Base-by-base conservation (phyloP, 2,113 vertebrate species). In the Poicephalus gulielmi region DNA sequence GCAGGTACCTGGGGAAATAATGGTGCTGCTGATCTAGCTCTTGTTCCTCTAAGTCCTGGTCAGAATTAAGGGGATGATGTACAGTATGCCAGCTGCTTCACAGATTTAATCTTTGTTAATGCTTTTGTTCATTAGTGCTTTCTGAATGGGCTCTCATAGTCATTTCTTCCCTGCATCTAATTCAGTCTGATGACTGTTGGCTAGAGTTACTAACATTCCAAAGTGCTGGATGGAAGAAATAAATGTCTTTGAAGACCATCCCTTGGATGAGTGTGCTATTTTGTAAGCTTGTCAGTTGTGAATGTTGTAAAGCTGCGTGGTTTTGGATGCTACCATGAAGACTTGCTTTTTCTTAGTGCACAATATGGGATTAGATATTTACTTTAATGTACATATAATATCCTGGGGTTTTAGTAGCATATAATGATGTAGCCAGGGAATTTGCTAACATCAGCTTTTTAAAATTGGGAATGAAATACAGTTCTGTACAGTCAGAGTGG, bases 401-500 rank as follows among this genome's bases (percentile, higher is more conserved):
- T 12, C 24, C 19, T 37, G 62, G 1, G 7, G 90, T 83, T 70
- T 7, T 3, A 13, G 2, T 62, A 70, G 43, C 74, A 33, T 33
- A 75, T 89, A 28, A 25, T 64, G 73, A 11, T 6, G 10, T 79
- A 83, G 43, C 17, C 41, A 81, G 41, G 8, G 46, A 55, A 20
- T 93, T 86, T 76, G 55, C 75, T 79, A 84, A 49, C 18, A 44
- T 57, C 83, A 77, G 50, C 77, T 78, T 68, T 94, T 62, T 55
- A 47, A 83, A 91, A 33, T 0, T 27, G 39, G 68, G 37, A 73
- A n/a, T 83, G 37, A 89, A 94, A 59, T 47, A 27, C n/a, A 88
- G 73, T 64, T 86, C 23, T 37, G 16, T 83, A 1, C 57, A 33
- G 53, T 79, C 47, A 44, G 50, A 43, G 52, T 24, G 76, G 13